phyloP scores from a whole-genome alignment of 2,113 vertebrate species.

The Chaetorhynchus papuensis region DNA sequence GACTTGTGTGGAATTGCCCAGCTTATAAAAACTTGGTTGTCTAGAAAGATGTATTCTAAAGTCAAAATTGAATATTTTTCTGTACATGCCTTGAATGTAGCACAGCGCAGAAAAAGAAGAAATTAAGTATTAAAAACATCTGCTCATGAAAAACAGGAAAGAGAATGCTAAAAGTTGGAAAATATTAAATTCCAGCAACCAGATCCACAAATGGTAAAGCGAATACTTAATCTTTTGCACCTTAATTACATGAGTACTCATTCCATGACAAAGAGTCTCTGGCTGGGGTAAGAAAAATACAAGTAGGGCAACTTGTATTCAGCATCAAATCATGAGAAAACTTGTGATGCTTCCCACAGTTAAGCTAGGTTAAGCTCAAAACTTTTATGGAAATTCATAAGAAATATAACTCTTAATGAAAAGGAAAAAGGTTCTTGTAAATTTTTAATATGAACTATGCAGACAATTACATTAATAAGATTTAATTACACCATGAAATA shows the following conservation, averaged over 20 bases:
- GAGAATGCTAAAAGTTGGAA: not conserved
- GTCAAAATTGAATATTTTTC: not conserved
- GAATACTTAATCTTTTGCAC: not conserved
- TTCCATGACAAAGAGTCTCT: not conserved
- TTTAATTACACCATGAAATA: conserved; percentile 44
- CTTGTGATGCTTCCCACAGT: not conserved
- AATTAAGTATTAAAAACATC: not conserved
- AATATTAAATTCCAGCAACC: not conserved
- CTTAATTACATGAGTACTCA: not conserved
- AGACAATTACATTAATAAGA: conserved; percentile 52
- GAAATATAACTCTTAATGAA: not conserved
- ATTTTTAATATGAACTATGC: conserved; percentile 19
- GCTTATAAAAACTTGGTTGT: not conserved
- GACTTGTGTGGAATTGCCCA: not conserved
- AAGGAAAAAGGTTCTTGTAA: not conserved
- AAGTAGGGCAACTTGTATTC: not conserved
- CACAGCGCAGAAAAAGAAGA: not conserved
- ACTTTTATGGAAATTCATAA: not conserved
- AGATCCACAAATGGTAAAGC: not conserved
- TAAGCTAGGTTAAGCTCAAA: not conserved
- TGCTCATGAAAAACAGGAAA: not conserved
- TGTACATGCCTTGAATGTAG: not conserved
- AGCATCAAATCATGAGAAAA: not conserved
- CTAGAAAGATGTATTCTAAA: not conserved
- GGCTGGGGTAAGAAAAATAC: not conserved